Evolutionary conservation across 1,140 invertebrate species (phyloP), one percentile per base, ranked within the genome.

Genomic region (Tetranychus cinnabarinus): DNA sequence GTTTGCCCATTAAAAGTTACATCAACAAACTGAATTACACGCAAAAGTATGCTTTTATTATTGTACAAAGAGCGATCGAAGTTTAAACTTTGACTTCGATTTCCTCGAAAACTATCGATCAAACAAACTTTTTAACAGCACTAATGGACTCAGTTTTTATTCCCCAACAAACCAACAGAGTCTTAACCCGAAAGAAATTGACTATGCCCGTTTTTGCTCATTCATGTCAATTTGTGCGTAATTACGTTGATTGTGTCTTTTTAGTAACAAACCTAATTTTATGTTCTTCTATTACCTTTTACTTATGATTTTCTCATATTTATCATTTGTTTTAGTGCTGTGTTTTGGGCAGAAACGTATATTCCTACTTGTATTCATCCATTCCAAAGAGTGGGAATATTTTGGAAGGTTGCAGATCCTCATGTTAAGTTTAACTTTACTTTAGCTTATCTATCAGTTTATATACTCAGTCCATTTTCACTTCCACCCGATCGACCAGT

Each of bases 351-450:
- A 23, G 63, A 64, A 35, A 46, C 61, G 6, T 47, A 50, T 23
- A 48, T 64, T 12, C 63, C 63, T 7, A 52, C 47, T 8, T 64
- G 63, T 56, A 45, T 64, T 3, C 50, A 37, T 37, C 63, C 63
- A 1, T 62, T 62, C 13, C 39, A 62, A 56, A 55, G 46, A 56
- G 35, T 63, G 4, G 54, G 64, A 3, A 13, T 59, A 2, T 62
- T 39, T 33, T 64, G 63, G 63, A 39, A 54, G 42, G 60, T 62
- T 1, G 57, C 34, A 48, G 63, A 64, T 45, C 63, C 63, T 23
- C 10, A 39, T 12, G 39, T 64, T 3, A 2, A 15, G 35, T 64
- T 64, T 52, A 46, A 64, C 31, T 56, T 61, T n/a, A 50, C 35
- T 1, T 12, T 58, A 36, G n/a, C 48, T 7, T 50, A 39, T 39